Base-by-base conservation (phyloP, 2,888 invertebrate species). In the Apotomis turbidana region DNA sequence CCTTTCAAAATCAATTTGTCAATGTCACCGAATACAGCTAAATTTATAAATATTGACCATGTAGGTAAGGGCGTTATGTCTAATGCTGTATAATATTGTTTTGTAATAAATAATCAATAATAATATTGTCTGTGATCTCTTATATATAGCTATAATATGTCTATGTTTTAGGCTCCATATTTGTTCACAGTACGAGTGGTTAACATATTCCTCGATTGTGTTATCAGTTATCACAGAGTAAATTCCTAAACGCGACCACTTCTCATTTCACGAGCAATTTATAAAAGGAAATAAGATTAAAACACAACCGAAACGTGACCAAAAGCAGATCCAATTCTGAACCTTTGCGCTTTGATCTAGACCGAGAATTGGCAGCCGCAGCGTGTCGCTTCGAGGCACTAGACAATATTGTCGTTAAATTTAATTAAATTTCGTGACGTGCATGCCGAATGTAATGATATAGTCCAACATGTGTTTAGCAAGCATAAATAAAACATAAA, bases 401-500 rank as follows among this genome's bases (percentile, higher is more conserved):
- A 6, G 5, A 6, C 68, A 12, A 58, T 63, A 72, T 72, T 58
- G 63, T 68, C 68, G 62, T 68, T 63, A 68, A 64, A 70, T 58
- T 70, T 72, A 68, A 72, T 72, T 68, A 68, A 68, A 72, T 54
- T 63, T 61, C 63, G 57, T 70, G 70, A 74, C 64, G 70, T 64
- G 68, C 67, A 68, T 72, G 46, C 60, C 71, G 51, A 70, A 70
- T 68, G 74, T 72, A 72, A 75, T 73, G 73, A 70, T 63, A 74
- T 74, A 61, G 69, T 68, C 63, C 74, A 73, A 75, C 76, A 74
- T 74, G 54, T 74, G 76, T 74, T 76, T 75, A 71, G 73, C 67
- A 68, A 74, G 70, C 68, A 76, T 55, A 74, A 77, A 78, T 81
- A 74, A 69, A 74, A 75, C 76, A 75, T 60, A 70, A 78, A 77